phyloP scores from a whole-genome alignment of 2,113 vertebrate species.

The Atrichornis clamosus region DNA sequence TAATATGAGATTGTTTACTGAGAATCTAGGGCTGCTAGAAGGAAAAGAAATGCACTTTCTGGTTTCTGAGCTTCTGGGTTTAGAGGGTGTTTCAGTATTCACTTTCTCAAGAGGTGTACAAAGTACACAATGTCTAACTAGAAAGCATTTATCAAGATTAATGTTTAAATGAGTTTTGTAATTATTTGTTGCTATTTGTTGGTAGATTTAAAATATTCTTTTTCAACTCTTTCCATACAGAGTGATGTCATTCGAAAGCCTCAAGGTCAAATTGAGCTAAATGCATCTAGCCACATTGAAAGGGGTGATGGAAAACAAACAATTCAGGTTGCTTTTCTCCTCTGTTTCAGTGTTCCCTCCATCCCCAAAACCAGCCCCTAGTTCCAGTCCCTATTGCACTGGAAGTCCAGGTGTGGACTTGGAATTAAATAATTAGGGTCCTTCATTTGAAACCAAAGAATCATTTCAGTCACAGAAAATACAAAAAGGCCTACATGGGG shows the following conservation, averaged over 20 bases:
- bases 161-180: not conserved
- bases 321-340: constrained; percentile 82
- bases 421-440: not conserved
- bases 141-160: not conserved
- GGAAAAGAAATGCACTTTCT: not conserved
- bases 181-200: not conserved
- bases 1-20: not conserved
- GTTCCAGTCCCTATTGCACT: not conserved
- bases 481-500: not conserved
- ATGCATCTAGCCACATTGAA: constrained; percentile 84
- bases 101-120: not conserved
- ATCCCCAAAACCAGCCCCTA: not conserved
- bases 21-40: not conserved
- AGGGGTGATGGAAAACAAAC: constrained; percentile 94
- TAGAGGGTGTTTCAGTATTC: not conserved
- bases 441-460: not conserved
- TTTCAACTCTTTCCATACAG: constrained; percentile 68
- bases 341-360: not conserved
- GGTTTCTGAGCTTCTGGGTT: not conserved
- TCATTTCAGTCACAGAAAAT: not conserved
- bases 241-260: constrained; percentile 95
- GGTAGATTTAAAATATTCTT: not conserved
- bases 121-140: not conserved
- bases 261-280: constrained; percentile 95
- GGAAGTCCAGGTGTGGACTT: not conserved